A percentile compares a stretch with the other conserved stretches of the same genome.
These are phyloP conservation scores for Fragum sueziense DNA, from an alignment of 2,888 invertebrate species.

Conservation along the genomic window DNA sequence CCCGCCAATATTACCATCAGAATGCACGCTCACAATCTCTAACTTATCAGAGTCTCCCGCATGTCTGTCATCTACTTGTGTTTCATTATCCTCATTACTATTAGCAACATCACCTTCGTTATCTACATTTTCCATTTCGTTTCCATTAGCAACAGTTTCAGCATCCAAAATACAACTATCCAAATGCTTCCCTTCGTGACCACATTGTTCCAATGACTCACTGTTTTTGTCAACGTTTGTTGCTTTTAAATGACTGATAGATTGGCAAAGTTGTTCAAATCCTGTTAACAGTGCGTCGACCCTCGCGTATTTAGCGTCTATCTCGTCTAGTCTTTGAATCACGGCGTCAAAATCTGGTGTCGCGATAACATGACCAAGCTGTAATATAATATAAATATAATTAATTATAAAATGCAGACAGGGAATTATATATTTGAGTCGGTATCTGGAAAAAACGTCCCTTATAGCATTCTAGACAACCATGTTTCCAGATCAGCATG, in stretches of 20 bases:
- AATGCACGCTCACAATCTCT: not conserved
- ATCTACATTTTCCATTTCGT: not conserved
- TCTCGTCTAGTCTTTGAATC: not conserved
- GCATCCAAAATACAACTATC: not conserved
- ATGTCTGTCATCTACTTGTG: too few species aligned
- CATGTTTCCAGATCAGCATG: too few species aligned
- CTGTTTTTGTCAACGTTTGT: not conserved
- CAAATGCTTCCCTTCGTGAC: not conserved
- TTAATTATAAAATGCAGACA: too few species aligned
- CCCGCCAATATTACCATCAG: not conserved
- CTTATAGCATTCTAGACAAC: too few species aligned
- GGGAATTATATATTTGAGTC: too few species aligned
- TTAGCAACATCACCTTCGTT: not conserved
- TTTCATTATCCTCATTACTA: not conserved
- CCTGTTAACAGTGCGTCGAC: not conserved
- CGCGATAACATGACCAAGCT: not conserved
- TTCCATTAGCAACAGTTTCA: not conserved
- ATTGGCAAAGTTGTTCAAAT: constrained; percentile 1
- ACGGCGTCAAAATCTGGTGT: not conserved
- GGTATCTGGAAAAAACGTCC: too few species aligned
- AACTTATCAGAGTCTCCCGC: not conserved
- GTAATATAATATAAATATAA: not conserved
- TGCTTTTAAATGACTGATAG: not conserved
- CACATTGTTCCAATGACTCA: not conserved
- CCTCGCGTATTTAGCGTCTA: not conserved